Conservation (phyloP, 1,140 invertebrate genomes). For the Heliconius hewitsoni region DNA sequence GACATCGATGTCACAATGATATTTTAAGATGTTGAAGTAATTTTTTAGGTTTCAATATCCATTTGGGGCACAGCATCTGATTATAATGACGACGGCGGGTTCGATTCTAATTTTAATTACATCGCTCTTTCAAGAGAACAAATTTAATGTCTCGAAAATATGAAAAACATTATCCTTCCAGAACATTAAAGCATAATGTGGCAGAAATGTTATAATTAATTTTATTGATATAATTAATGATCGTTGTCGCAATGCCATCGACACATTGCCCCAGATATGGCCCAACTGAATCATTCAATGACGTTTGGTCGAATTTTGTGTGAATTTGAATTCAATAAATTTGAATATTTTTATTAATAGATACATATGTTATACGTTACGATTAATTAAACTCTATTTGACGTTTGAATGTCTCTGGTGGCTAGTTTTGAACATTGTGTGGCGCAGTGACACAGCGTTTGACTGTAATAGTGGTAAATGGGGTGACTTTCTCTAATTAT, state of each 20-base stretch:
- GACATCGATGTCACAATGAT: too few species aligned
- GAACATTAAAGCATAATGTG: neutral
- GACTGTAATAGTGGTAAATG: too few species aligned
- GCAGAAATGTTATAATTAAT: conserved; percentile 1
- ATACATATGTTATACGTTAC: neutral
- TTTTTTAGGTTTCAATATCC: too few species aligned
- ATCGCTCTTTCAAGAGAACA: too few species aligned
- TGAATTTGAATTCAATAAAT: neutral
- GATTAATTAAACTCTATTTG: neutral
- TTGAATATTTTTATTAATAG: neutral
- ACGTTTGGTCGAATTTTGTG: neutral
- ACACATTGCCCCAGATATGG: conserved; percentile 2
- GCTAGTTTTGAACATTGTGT: neutral
- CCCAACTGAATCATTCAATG: neutral
- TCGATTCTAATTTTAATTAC: too few species aligned
- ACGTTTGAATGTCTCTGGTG: neutral
- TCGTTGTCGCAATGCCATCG: neutral
- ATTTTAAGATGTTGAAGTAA: too few species aligned
- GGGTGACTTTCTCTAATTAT: too few species aligned
- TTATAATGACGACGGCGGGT: too few species aligned
- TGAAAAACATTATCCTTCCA: neutral
- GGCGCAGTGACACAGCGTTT: too few species aligned
- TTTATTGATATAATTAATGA: conserved; percentile 4
- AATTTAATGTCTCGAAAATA: neutral
- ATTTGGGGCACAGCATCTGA: too few species aligned